phyloP scores from a whole-genome alignment of 2,888 invertebrate species.

The Odontocerum albicorne region DNA sequence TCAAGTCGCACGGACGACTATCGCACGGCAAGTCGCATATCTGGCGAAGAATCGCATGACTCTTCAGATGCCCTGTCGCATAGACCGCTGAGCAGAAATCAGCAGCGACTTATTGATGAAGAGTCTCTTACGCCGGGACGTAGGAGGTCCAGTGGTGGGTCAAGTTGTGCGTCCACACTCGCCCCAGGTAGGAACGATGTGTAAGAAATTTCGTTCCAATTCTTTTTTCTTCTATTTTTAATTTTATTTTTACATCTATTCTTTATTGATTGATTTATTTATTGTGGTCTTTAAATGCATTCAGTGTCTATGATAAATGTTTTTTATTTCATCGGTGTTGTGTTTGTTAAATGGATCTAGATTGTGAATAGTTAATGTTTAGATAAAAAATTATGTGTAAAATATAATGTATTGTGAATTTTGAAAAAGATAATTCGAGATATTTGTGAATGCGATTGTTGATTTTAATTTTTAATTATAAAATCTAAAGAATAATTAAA shows the following conservation, averaged over 20 bases:
- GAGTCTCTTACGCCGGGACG: slow-evolving; percentile 33
- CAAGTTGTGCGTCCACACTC: slow-evolving; percentile 32
- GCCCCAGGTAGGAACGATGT: slow-evolving; percentile 59
- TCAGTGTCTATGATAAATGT: too few relatives aligned
- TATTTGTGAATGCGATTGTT: too few relatives aligned
- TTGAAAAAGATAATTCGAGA: too few relatives aligned
- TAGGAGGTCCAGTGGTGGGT: slow-evolving; percentile 28
- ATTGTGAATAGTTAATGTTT: too few relatives aligned
- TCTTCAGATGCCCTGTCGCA: slow-evolving; percentile 21
- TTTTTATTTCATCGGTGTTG: too few relatives aligned
- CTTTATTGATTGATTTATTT: too few relatives aligned
- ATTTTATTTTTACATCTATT: neutral
- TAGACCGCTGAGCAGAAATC: neutral
- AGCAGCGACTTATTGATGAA: slow-evolving; percentile 13
- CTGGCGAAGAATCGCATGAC: slow-evolving; percentile 21
- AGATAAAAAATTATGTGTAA: too few relatives aligned
- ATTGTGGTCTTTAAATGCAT: too few relatives aligned
- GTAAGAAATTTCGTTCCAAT: slow-evolving; percentile 60
- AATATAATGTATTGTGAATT: too few relatives aligned
- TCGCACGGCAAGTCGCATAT: slow-evolving; percentile 23
- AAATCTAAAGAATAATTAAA: too few relatives aligned
- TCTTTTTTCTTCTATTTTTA: slow-evolving; percentile 9
- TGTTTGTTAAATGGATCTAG: too few relatives aligned
- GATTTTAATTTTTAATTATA: too few relatives aligned
- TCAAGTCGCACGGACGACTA: slow-evolving; percentile 32